Base-by-base conservation (phyloP, 2,888 invertebrate species). In the Plagiodera versicolora region DNA sequence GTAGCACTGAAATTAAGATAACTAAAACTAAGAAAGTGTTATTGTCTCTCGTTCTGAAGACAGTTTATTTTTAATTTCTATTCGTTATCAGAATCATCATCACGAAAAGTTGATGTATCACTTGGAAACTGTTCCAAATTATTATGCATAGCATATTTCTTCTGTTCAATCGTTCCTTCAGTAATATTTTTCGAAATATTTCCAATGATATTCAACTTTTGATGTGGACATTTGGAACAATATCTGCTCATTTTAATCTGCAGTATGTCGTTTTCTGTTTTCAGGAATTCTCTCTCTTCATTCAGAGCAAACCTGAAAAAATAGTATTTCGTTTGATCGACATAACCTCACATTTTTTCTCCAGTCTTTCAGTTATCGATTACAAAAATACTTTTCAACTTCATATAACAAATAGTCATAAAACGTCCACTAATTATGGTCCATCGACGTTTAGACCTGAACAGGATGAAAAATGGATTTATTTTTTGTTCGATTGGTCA, bases 231-330 rank as follows among this genome's bases (percentile, higher is more conserved):
- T 19, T 48, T 66, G 17, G 67, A 63, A 53, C 77, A 77, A 56
- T 74, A 76, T n/a, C 70, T 60, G 54, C 75, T 73, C 14, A 77
- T 60, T 54, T 69, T 65, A 14, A 63, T 61, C 54, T 70, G 68
- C 16, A 79, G 55, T 18, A 72, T 58, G 9, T 70, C 63, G 54
- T 79, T 79, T 69, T 79, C 75, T 1, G 66, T 68, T 50, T 70
- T 73, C 52, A 80, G 63, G 67, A 67, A 75, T 44, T 71, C 71
- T 16, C 71, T 69, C 65, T 80, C 79, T 68, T 78, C 77, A 49
- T 73, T 74, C 4, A 80, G 67, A 4, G 72, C 66, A 16, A 55
- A 50, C 16, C 55, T 60, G 11, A 14, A 1, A 51, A 18, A 4
- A 50, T 24, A 6, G 6, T 24, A 24, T 24, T 24, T 24, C 6